Base-by-base conservation (phyloP, 2,113 vertebrate genomes). In the Lycaon pictus region DNA sequence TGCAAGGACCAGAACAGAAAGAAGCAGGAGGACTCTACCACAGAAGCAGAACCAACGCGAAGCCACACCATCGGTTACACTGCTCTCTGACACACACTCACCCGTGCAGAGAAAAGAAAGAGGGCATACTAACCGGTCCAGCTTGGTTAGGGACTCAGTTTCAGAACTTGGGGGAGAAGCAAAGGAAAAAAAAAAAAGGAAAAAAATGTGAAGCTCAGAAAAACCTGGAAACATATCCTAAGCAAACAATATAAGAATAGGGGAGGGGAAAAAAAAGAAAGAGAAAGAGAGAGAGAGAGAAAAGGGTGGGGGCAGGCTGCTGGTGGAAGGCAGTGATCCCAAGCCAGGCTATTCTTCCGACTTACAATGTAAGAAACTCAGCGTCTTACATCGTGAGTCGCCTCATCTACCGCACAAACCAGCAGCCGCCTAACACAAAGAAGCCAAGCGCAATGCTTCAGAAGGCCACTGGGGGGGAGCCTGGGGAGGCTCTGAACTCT, bases 71-170 rank as follows among this genome's bases (percentile, higher is more conserved):
- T 82, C 65, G 96, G 97, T 77, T 97, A 97, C 97, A 95, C 67
- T 74, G 95, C 97, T 98, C 98, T 98, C 98, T 98, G 98, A 98
- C 98, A 99, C 98, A 99, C 98, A 99, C 97, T 97, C 99, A 99
- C 63, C 98, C 99, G 99, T 99, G 99, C 99, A 99, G 99, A 99
- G 99, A 98, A 99, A 99, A 98, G 99, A 99, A 99, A 99, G 98
- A 99, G 99, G 98, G 98, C 98, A 99, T 99, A 99, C 99, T 99
- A 99, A 99, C 99, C 99, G 99, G 99, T 99, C 99, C 99, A 99
- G 99, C 99, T 99, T 99, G 98, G 99, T 99, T 99, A 99, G 99
- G 99, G 99, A 99, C 99, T 99, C 99, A 99, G 99, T 99, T 99
- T 99, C 99, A 99, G 99, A 99, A 99, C 99, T 99, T 99, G 99